A percentile compares a stretch with the other conserved stretches of the same genome.
These are phyloP conservation scores for Passerculus sandwichensis DNA, from an alignment of 2,797 vertebrate genomes.

Conservation along the genomic window DNA sequence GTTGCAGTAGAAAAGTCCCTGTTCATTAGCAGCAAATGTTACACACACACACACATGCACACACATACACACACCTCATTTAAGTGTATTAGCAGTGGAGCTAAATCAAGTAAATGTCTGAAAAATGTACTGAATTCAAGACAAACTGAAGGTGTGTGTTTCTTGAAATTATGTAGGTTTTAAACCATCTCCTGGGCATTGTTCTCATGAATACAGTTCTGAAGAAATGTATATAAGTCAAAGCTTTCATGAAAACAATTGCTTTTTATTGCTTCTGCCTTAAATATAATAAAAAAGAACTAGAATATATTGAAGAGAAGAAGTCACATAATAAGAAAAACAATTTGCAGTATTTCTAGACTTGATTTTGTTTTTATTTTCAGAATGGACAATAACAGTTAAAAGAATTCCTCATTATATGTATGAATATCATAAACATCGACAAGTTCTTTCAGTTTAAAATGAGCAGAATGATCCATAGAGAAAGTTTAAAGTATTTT, in stretches of 20 bases:
- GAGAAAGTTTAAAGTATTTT: slow-evolving; percentile 20
- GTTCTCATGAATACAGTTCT: slow-evolving; percentile 25
- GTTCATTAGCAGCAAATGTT: slow-evolving; percentile 23
- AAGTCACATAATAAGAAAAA: slow-evolving; percentile 36
- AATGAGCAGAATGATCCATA: neutral
- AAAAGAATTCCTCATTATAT: neutral
- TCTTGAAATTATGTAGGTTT: slow-evolving; percentile 27
- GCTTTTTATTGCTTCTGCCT: slow-evolving; percentile 56
- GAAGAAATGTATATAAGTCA: slow-evolving; percentile 3
- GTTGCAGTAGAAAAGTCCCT: neutral
- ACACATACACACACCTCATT: neutral
- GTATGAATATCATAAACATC: slow-evolving; percentile 28
- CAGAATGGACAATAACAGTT: slow-evolving; percentile 7
- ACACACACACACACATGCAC: neutral
- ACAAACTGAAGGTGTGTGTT: neutral
- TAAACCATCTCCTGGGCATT: slow-evolving; percentile 17
- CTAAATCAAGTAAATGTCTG: slow-evolving; percentile 16
- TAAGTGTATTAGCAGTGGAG: neutral
- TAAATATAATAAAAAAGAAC: slow-evolving; percentile 48
- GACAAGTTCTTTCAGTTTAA: slow-evolving; percentile 12
- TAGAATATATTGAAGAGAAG: neutral
- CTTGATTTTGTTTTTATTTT: slow-evolving; percentile 35
- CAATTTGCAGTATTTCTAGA: neutral
- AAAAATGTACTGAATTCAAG: neutral
- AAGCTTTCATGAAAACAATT: slow-evolving; percentile 41